Evolutionary conservation across 1,140 invertebrate genomes (phyloP).

Genomic region (Penaeus chinensis): DNA sequence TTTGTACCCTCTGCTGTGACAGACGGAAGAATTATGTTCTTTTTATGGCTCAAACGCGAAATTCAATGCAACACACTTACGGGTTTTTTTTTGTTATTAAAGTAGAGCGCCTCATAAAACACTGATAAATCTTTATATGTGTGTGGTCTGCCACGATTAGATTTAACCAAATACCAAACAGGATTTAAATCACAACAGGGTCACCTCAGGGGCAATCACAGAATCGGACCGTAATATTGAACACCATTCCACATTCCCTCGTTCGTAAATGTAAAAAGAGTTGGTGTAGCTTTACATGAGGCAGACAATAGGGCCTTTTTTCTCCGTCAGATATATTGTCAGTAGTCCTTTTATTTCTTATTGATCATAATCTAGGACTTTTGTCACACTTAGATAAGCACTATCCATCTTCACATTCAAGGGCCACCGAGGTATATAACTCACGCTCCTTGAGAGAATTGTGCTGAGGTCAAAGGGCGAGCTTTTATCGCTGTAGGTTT

Average conservation of each 20-base stretch:
- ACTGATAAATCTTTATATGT: too few relatives aligned
- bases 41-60: too few relatives aligned
- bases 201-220: background rate
- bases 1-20: too few relatives aligned
- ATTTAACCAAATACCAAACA: constrained; percentile 7
- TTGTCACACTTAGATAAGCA: constrained; percentile 41
- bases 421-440: constrained; percentile 19
- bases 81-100: too few relatives aligned
- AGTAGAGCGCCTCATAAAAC: too few relatives aligned
- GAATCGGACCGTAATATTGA: background rate
- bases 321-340: constrained; percentile 51
- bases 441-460: background rate
- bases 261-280: constrained; percentile 32
- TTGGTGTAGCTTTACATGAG: constrained; percentile 43
- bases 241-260: background rate
- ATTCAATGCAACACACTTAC: too few relatives aligned
- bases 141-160: background rate
- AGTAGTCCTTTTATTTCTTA: constrained; percentile 52
- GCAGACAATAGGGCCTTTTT: constrained; percentile 54
- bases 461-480: too few relatives aligned
- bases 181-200: constrained; percentile 1
- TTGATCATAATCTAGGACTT: constrained; percentile 56
- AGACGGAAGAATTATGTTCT: too few relatives aligned
- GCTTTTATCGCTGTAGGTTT: too few relatives aligned
- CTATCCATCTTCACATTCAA: constrained; percentile 44